Conservation (phyloP, 2,888 invertebrate species). For the Fissipunctia ypsillon region DNA sequence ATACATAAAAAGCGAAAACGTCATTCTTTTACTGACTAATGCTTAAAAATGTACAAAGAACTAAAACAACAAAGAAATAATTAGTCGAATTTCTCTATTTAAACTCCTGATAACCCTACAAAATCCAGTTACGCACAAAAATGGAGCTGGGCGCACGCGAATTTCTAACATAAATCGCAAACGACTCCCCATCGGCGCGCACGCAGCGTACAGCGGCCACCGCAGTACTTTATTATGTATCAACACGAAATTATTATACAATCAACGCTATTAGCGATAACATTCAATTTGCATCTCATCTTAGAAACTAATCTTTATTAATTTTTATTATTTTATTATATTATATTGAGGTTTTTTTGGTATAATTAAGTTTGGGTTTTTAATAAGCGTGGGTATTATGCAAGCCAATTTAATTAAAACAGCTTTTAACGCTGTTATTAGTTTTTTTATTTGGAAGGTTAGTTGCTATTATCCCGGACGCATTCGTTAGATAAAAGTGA, state of each 20-base stretch:
- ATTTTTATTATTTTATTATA: slow-evolving; percentile 55
- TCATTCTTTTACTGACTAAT: neutral
- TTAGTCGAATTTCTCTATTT: neutral
- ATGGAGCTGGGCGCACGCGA: slow-evolving; percentile 77
- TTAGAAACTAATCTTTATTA: slow-evolving; percentile 52
- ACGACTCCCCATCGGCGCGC: slow-evolving; percentile 76
- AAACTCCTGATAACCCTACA: slow-evolving; percentile 68
- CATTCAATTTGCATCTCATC: slow-evolving; percentile 71
- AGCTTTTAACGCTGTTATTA: slow-evolving; percentile 1
- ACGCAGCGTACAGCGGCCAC: slow-evolving; percentile 72
- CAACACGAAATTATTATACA: slow-evolving; percentile 78
- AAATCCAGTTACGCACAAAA: slow-evolving; percentile 78
- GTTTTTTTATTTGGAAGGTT: slow-evolving; percentile 6
- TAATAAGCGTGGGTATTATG: slow-evolving; percentile 33
- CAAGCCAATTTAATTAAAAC: slow-evolving; percentile 32
- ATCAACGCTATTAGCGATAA: slow-evolving; percentile 71
- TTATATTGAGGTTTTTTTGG: slow-evolving; percentile 44
- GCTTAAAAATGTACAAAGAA: neutral
- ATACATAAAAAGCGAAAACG: neutral
- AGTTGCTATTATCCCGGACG: slow-evolving; percentile 20
- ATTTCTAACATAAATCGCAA: slow-evolving; percentile 79
- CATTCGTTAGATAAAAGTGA: neutral
- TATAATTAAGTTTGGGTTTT: slow-evolving; percentile 28
- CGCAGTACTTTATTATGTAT: slow-evolving; percentile 78
- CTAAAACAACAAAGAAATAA: neutral